A percentile compares a stretch with the other conserved stretches of the same genome.
phyloP scores from a whole-genome alignment of 2,113 vertebrate species.

The Eurystomus gularis region DNA sequence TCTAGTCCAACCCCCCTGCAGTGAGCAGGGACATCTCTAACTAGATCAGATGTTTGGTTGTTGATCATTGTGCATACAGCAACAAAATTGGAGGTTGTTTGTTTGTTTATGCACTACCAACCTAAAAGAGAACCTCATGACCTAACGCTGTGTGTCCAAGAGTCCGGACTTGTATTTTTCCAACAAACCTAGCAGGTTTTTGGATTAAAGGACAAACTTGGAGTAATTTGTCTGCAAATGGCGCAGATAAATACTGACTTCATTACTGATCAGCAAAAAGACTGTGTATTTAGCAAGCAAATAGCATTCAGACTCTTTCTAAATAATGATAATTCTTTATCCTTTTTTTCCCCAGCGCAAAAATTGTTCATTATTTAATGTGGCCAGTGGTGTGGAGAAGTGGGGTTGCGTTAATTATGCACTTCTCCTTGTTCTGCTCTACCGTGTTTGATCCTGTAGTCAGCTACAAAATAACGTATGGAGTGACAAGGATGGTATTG shows the following conservation, averaged over 20 bases:
- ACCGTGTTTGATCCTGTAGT: conserved; percentile 74
- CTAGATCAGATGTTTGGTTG: background rate
- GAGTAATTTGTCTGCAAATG: background rate
- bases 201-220: background rate
- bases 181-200: background rate
- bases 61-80: background rate
- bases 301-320: background rate
- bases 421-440: conserved; percentile 64
- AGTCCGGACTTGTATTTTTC: background rate
- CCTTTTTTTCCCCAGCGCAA: background rate
- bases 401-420: conserved; percentile 58
- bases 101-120: background rate
- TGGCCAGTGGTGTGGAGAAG: conserved; percentile 42
- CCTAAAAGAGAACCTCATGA: background rate
- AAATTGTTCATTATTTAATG: conserved; percentile 53
- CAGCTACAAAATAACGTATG: conserved; percentile 75
- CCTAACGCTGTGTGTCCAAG: background rate
- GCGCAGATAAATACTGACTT: background rate
- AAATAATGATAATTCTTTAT: background rate
- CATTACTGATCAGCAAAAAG: background rate
- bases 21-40: too few relatives aligned
- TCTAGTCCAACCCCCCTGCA: too few relatives aligned
- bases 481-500: conserved; percentile 73
- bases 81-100: background rate
- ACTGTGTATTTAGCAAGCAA: background rate